Conservation (phyloP, 2,888 invertebrate genomes). For the Dermolepida albohirtum region DNA sequence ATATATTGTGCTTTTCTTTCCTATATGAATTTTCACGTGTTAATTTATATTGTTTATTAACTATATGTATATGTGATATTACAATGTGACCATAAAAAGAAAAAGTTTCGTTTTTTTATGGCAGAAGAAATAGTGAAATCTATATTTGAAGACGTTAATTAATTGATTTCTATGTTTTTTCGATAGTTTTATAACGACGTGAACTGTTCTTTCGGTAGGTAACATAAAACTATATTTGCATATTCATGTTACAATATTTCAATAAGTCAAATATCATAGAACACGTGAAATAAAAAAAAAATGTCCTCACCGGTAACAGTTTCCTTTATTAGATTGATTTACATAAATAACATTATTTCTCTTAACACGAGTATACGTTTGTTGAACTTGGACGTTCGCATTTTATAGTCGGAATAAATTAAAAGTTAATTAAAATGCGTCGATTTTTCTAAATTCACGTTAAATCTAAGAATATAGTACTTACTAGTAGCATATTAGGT, state of each 20-base stretch:
- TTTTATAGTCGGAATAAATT: no score
- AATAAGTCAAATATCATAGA: neutral
- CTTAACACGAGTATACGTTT: no score
- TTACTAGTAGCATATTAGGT: no score
- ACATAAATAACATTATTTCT: no score
- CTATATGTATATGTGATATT: constrained; percentile 5
- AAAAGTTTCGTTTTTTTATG: constrained; percentile 3
- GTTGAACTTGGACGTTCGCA: no score
- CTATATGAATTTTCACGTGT: constrained; percentile 19
- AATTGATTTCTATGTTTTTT: constrained; percentile 11
- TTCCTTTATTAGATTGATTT: neutral
- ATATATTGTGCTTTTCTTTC: constrained; percentile 5
- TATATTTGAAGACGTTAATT: constrained; percentile 9
- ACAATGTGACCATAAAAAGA: neutral
- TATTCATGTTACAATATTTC: constrained; percentile 12
- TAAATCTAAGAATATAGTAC: no score
- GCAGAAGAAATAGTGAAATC: constrained; percentile 26
- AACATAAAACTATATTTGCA: constrained; percentile 19
- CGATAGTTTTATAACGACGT: constrained; percentile 2
- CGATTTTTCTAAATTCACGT: no score
- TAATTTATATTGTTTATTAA: constrained; percentile 19
- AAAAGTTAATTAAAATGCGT: no score
- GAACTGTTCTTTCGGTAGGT: constrained; percentile 13
- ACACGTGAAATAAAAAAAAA: neutral
- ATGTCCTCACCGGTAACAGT: neutral